These are phyloP conservation scores for Anolis apletophallus DNA, from an alignment of 2,797 vertebrate genomes.

Conservation along the genomic window DNA sequence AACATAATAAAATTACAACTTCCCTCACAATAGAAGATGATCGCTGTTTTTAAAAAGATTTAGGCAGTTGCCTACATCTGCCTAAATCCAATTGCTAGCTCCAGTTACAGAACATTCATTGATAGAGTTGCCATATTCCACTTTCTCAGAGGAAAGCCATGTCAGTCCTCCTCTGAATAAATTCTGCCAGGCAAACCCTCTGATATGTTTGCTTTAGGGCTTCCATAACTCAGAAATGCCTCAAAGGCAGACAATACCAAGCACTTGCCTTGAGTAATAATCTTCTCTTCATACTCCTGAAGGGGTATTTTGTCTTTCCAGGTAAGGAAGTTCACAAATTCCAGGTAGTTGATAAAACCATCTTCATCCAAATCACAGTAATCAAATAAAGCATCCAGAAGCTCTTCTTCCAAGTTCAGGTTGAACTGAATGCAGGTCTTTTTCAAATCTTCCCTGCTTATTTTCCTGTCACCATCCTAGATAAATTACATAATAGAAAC, in stretches of 20 bases:
- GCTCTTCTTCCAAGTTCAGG: conserved; percentile 75
- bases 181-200: too few species aligned
- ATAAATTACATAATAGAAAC: conserved; percentile 26
- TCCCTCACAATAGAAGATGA: too few species aligned
- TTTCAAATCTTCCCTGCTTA: conserved; percentile 83
- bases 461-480: conserved; percentile 83
- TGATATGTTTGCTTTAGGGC: too few species aligned
- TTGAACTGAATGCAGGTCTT: conserved; percentile 81
- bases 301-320: conserved; percentile 89
- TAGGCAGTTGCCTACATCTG: too few species aligned
- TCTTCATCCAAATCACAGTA: conserved; percentile 87
- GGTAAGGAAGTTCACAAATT: conserved; percentile 91
- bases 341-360: conserved; percentile 84
- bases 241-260: not conserved
- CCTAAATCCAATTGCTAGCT: too few species aligned
- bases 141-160: too few species aligned
- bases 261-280: conserved; percentile 78
- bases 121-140: too few species aligned
- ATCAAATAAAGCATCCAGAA: conserved; percentile 85
- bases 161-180: too few species aligned
- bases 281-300: conserved; percentile 76
- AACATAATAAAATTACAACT: too few species aligned
- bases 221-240: too few species aligned
- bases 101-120: too few species aligned
- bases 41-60: too few species aligned